Conservation (phyloP, 2,888 invertebrate species). For the Caenorhabditis uteleia region DNA sequence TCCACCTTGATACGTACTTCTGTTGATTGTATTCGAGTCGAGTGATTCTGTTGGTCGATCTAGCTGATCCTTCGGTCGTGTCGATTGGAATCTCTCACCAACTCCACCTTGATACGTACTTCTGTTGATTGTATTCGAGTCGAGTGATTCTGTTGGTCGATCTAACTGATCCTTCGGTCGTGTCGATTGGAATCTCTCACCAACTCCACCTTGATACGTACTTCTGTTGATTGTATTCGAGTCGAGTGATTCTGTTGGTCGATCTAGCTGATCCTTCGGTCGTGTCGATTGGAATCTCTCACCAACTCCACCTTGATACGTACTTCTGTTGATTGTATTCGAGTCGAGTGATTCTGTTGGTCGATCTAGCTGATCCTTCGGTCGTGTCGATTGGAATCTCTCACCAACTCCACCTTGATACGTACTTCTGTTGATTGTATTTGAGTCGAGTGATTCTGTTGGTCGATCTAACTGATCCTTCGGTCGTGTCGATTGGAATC, state of each 20-base stretch:
- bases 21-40: conserved; percentile 10
- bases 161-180: conserved; percentile 12
- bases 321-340: conserved; percentile 8
- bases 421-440: conserved; percentile 10
- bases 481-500: conserved; percentile 6
- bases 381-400: conserved; percentile 5
- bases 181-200: conserved; percentile 8
- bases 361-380: conserved; percentile 9
- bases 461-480: conserved; percentile 10
- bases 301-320: conserved; percentile 10
- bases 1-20: conserved; percentile 14
- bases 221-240: conserved; percentile 10
- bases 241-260: conserved; percentile 8
- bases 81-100: conserved; percentile 10
- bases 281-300: conserved; percentile 9
- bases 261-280: conserved; percentile 10
- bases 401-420: conserved; percentile 13
- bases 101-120: conserved; percentile 13
- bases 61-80: conserved; percentile 8
- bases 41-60: conserved; percentile 8
- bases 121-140: conserved; percentile 12
- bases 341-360: conserved; percentile 7
- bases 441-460: conserved; percentile 6
- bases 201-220: conserved; percentile 13
- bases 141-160: conserved; percentile 6